Conservation (phyloP, 2,888 invertebrate genomes). For the Autographa gamma region DNA sequence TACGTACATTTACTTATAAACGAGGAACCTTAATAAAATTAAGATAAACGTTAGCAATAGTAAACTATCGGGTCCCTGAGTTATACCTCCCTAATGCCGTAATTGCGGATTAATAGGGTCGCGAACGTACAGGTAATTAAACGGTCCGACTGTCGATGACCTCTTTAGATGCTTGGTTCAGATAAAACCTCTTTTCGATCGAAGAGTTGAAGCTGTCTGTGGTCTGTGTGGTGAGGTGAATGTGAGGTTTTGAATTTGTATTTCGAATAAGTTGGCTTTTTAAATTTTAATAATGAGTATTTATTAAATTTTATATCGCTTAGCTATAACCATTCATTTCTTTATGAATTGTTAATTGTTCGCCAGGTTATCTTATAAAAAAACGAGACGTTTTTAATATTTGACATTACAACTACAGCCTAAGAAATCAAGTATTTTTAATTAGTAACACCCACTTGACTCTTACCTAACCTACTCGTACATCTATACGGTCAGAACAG, state of each 20-base stretch:
- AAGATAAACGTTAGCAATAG: constrained; percentile 53
- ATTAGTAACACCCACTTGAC: too few species aligned
- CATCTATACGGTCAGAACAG: background rate
- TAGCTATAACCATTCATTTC: too few species aligned
- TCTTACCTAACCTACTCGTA: too few species aligned
- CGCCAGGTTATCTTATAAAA: too few species aligned
- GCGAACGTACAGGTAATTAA: constrained; percentile 63
- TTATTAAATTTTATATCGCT: too few species aligned
- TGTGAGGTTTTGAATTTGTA: background rate
- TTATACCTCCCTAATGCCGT: constrained; percentile 58
- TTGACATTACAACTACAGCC: too few species aligned
- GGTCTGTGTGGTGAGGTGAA: background rate
- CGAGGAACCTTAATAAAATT: constrained; percentile 53
- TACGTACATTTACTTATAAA: constrained; percentile 23
- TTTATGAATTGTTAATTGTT: too few species aligned
- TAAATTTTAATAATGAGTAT: too few species aligned
- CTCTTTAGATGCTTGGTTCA: constrained; percentile 50
- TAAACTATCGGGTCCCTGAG: constrained; percentile 39
- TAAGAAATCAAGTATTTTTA: too few species aligned
- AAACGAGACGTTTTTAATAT: too few species aligned
- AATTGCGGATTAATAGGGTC: constrained; percentile 67
- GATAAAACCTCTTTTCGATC: constrained; percentile 41
- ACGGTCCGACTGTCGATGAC: constrained; percentile 55
- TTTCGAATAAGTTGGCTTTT: too few species aligned
- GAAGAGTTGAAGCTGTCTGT: constrained; percentile 36